A percentile compares a stretch with the other conserved stretches of the same genome.
Evolutionary conservation across 2,113 vertebrate genomes (phyloP).

Genomic region (Phylloscopus whistleri): DNA sequence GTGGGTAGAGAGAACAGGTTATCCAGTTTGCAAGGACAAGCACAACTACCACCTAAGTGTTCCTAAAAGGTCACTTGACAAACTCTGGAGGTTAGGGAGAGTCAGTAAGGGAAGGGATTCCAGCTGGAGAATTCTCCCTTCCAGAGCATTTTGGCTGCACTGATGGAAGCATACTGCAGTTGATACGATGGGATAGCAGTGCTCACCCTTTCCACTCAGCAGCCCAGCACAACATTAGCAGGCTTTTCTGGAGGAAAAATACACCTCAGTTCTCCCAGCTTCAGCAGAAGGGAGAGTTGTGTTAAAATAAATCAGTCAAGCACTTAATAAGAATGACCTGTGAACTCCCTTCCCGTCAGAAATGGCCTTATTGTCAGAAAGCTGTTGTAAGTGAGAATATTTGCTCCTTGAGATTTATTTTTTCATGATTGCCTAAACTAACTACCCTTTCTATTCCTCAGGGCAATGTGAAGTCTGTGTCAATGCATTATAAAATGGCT

Average conservation of each 20-base stretch:
- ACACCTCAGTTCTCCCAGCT: background rate
- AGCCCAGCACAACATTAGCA: background rate
- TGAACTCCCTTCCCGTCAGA: slow-evolving; percentile 33
- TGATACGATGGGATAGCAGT: background rate
- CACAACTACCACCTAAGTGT: background rate
- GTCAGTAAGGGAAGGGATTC: background rate
- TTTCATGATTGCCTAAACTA: background rate
- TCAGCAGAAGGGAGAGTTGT: background rate
- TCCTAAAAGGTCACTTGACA: background rate
- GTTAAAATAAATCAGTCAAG: slow-evolving; percentile 50
- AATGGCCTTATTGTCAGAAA: slow-evolving; percentile 29
- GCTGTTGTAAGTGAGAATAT: slow-evolving; percentile 31
- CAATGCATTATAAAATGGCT: background rate
- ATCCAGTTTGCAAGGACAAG: background rate
- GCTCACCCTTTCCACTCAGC: background rate
- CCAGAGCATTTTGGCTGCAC: fast-evolving
- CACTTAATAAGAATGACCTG: slow-evolving; percentile 54
- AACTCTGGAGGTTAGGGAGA: background rate
- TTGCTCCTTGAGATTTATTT: slow-evolving; percentile 21
- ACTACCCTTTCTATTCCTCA: background rate
- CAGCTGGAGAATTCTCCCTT: background rate
- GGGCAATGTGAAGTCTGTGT: background rate
- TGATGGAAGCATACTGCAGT: background rate
- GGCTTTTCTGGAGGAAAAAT: slow-evolving; percentile 4
- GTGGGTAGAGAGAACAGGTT: background rate